Evolutionary conservation across 2,113 vertebrate genomes (phyloP).

Genomic region (Speoplatyrhinus poulsoni): DNA sequence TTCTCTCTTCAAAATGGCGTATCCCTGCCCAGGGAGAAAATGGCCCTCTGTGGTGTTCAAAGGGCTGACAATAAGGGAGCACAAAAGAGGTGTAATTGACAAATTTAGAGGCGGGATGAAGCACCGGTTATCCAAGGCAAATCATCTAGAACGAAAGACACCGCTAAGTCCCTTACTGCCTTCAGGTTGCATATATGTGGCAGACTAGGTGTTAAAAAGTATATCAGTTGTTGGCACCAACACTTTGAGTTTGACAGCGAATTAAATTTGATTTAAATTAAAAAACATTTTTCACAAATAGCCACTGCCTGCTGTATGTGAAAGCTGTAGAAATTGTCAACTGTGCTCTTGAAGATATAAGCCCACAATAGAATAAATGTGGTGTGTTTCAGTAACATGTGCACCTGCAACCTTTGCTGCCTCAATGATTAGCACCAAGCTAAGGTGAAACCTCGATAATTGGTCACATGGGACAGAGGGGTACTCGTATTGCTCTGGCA

Average conservation of each 20-base stretch:
- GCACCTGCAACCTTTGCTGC: constrained; percentile 31
- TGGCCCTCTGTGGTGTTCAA: constrained; percentile 44
- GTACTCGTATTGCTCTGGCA: constrained; percentile 65
- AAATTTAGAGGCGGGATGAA: constrained; percentile 50
- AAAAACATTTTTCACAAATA: no score
- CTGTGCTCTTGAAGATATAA: neutral
- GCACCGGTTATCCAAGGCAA: constrained; percentile 41
- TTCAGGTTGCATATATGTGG: constrained; percentile 18
- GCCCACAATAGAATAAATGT: neutral
- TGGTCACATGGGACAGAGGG: constrained; percentile 75
- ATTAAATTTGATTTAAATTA: no score
- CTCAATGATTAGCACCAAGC: constrained; percentile 46
- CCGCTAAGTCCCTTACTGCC: constrained; percentile 14
- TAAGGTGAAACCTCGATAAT: constrained; percentile 80
- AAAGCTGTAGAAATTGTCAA: neutral
- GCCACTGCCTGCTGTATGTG: no score
- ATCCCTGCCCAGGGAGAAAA: constrained; percentile 50
- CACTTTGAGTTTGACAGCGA: no score
- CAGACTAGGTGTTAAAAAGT: neutral
- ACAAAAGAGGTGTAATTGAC: constrained; percentile 66
- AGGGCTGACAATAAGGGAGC: constrained; percentile 33
- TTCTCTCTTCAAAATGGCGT: constrained; percentile 48
- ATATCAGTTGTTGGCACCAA: no score
- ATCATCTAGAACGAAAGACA: constrained; percentile 40
- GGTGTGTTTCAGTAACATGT: constrained; percentile 41